These are phyloP conservation scores for Coccyzus lansbergi DNA, from an alignment of 2,797 vertebrate genomes.

Conservation along the genomic window DNA sequence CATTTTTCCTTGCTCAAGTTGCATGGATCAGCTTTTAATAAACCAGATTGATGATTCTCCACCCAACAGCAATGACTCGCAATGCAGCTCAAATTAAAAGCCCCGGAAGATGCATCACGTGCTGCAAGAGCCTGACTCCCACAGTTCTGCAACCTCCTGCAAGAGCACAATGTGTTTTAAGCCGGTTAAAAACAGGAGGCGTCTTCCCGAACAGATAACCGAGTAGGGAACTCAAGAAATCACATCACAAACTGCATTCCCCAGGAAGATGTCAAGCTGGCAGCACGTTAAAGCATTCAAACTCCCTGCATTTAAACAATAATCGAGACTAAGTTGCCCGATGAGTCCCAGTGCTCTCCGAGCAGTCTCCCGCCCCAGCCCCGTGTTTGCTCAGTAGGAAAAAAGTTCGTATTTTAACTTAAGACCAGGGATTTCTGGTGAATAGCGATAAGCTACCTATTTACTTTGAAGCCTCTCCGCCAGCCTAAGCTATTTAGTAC, in stretches of 20 bases:
- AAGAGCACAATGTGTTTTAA: accelerated
- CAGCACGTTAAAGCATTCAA: background rate
- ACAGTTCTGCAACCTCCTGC: background rate
- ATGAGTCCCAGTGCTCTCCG: background rate
- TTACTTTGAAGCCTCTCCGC: slow-evolving; percentile 35
- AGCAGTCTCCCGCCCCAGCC: background rate
- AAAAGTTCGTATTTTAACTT: background rate
- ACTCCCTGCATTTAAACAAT: background rate
- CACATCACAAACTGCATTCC: background rate
- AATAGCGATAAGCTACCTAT: slow-evolving; percentile 23
- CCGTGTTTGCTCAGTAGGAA: background rate
- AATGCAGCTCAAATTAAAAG: background rate
- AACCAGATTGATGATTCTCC: background rate
- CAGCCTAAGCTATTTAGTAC: slow-evolving; percentile 19
- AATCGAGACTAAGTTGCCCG: background rate
- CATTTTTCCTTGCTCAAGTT: background rate
- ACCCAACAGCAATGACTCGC: background rate
- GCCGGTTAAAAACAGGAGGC: background rate
- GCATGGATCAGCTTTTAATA: background rate
- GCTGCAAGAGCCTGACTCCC: background rate
- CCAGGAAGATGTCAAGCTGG: background rate
- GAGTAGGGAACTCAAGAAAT: background rate
- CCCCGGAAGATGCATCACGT: background rate
- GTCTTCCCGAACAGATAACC: background rate
- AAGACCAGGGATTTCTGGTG: slow-evolving; percentile 53